phyloP scores from a whole-genome alignment of 2,797 vertebrate genomes.

The Channallabes apus region DNA sequence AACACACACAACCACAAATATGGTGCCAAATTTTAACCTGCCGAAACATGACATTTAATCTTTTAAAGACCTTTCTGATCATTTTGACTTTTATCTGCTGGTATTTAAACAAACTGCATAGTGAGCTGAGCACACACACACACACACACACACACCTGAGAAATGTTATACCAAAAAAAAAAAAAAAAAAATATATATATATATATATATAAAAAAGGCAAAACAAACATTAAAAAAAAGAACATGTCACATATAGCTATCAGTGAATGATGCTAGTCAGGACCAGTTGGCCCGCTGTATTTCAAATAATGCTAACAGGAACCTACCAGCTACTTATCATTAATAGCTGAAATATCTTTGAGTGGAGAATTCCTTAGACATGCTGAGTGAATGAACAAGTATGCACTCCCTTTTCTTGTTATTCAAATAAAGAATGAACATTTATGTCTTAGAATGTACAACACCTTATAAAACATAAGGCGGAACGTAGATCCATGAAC shows the following conservation, averaged over 20 bases:
- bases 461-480: conserved; percentile 50
- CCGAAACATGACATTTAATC: conserved; percentile 59
- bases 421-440: conserved; percentile 46
- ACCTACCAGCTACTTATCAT: not conserved
- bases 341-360: conserved; percentile 26
- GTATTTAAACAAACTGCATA: conserved; percentile 63
- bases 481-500: conserved; percentile 46
- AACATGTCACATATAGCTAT: not conserved
- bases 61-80: conserved; percentile 55
- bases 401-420: conserved; percentile 66
- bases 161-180: not conserved
- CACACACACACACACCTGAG: conserved; percentile 57
- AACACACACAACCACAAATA: conserved; percentile 2
- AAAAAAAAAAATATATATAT: too few species aligned
- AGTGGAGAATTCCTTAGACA: conserved; percentile 52
- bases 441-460: conserved; percentile 38
- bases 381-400: conserved; percentile 67
- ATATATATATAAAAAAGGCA: too few species aligned
- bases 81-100: conserved; percentile 65
- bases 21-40: conserved; percentile 47
- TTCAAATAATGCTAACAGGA: conserved; percentile 8
- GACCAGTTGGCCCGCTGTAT: not conserved
- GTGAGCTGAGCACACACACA: conserved; percentile 54
- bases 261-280: conserved; percentile 13
- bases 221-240: too few species aligned